Conservation (phyloP, 2,888 invertebrate species). For the Trypoxylon attenuatum region DNA sequence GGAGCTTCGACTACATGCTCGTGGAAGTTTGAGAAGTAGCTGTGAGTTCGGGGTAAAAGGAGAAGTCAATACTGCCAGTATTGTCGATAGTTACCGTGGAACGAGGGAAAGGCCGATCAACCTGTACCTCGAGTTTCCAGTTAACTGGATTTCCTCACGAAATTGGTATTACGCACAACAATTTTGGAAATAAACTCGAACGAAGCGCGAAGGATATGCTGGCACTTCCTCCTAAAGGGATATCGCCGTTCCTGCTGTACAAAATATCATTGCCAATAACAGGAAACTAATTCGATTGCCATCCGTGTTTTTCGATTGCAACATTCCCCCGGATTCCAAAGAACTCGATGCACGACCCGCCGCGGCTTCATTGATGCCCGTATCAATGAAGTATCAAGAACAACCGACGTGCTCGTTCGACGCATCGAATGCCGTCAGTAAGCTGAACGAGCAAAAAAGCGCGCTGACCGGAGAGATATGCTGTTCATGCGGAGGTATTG, state of each 20-base stretch:
- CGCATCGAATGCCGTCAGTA: background rate
- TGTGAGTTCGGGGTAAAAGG: constrained; percentile 29
- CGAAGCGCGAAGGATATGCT: constrained; percentile 2
- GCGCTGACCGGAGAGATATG: no score
- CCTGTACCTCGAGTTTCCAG: constrained; percentile 18
- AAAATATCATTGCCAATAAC: no score
- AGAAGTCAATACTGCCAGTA: constrained; percentile 37
- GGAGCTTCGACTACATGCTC: constrained; percentile 1
- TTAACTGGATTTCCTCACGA: constrained; percentile 41
- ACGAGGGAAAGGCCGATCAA: constrained; percentile 45
- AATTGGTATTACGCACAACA: constrained; percentile 38
- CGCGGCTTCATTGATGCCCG: background rate
- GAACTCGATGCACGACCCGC: background rate
- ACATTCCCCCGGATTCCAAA: background rate
- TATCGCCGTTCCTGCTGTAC: no score
- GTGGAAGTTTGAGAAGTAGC: constrained; percentile 33
- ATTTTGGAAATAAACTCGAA: constrained; percentile 26
- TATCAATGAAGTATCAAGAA: background rate
- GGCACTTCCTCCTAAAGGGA: background rate
- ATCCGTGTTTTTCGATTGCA: no score
- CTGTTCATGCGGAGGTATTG: background rate
- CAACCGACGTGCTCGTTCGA: background rate
- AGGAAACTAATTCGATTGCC: no score
- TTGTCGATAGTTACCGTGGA: constrained; percentile 49
- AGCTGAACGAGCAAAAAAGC: background rate